Evolutionary conservation across 2,113 vertebrate genomes (phyloP).

Genomic region (Gyps fulvus): DNA sequence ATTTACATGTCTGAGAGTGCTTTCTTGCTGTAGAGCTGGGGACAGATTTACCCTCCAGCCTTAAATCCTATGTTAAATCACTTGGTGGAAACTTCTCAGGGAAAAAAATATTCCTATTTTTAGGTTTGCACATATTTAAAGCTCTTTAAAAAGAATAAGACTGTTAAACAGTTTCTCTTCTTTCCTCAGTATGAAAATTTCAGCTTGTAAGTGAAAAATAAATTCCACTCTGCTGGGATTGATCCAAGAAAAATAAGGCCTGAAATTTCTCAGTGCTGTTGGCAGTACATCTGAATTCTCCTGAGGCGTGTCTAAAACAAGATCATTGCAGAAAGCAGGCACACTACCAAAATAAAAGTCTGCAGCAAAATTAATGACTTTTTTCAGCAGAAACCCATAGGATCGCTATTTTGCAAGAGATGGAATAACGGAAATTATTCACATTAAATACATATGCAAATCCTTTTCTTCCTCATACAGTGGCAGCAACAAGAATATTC

Average conservation of each 20-base stretch:
- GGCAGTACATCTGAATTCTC: constrained; percentile 72
- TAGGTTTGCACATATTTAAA: constrained; percentile 53
- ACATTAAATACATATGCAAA: constrained; percentile 43
- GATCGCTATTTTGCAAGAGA: constrained; percentile 42
- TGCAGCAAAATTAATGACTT: background rate
- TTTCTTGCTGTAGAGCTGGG: background rate
- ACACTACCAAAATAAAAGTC: constrained; percentile 69
- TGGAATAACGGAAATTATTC: constrained; percentile 31
- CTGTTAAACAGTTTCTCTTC: constrained; percentile 12
- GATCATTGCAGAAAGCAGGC: constrained; percentile 7
- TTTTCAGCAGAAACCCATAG: background rate
- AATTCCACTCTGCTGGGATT: constrained; percentile 56
- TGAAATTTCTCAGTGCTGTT: constrained; percentile 60
- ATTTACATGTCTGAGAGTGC: background rate
- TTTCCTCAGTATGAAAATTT: constrained; percentile 38
- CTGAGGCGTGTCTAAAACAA: constrained; percentile 39
- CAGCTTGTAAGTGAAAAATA: constrained; percentile 67
- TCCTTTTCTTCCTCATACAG: background rate
- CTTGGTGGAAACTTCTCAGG: constrained; percentile 17
- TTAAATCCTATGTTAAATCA: background rate
- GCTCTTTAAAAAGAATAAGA: background rate
- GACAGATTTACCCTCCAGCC: background rate
- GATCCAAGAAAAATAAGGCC: constrained; percentile 74
- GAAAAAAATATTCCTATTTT: constrained; percentile 29
- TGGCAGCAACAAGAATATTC: background rate